Evolutionary conservation across 2,888 invertebrate genomes (phyloP).

Genomic region (Dusona sp.): DNA sequence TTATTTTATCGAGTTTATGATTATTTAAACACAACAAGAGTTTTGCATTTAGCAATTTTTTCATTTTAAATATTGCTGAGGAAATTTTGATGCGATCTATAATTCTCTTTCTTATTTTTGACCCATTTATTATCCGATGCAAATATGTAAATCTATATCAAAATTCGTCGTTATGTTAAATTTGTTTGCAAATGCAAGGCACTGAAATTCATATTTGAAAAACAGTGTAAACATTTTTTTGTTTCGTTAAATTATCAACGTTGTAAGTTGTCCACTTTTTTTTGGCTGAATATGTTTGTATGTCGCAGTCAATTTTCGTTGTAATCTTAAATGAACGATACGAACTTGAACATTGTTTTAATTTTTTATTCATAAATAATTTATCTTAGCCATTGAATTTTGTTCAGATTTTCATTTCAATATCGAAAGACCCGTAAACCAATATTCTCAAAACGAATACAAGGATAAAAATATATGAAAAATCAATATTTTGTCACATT

Average conservation of each 20-base stretch:
- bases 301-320: background rate
- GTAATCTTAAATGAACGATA: background rate
- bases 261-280: background rate
- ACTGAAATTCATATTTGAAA: background rate
- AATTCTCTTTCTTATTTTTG: background rate
- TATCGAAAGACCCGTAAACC: background rate
- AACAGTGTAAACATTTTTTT: no score
- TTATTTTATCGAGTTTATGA: background rate
- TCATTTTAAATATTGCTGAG: background rate
- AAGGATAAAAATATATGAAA: background rate
- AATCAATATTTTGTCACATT: no score
- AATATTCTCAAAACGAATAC: background rate
- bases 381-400: conserved; percentile 5
- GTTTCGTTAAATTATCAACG: no score
- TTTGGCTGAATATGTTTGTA: background rate
- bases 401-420: background rate
- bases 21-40: background rate
- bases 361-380: no score
- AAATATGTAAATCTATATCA: background rate
- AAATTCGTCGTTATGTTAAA: background rate
- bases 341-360: no score
- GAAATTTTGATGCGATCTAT: background rate
- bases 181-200: background rate
- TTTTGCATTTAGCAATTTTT: background rate
- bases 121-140: background rate